Conservation (phyloP, 2,797 vertebrate genomes). For the Okamejei kenojei region DNA sequence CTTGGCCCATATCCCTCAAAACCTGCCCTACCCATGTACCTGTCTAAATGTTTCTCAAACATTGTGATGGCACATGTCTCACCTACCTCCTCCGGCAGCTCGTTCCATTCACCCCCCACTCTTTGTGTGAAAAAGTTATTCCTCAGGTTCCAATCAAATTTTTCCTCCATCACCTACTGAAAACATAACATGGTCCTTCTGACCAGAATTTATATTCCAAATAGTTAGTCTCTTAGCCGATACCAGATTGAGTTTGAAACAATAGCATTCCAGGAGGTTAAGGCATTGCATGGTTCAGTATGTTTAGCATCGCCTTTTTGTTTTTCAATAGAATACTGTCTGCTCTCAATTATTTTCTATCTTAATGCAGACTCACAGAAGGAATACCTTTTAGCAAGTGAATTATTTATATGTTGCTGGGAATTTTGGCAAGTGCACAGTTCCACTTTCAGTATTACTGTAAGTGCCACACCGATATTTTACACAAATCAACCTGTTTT, state of each 20-base stretch:
- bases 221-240: not conserved
- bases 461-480: conserved; percentile 36
- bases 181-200: not conserved
- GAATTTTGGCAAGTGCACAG: conserved; percentile 30
- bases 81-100: too few relatives aligned
- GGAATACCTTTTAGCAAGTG: conserved; percentile 35
- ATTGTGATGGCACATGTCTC: too few relatives aligned
- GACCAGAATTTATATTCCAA: not conserved
- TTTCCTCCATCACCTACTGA: too few relatives aligned
- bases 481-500: conserved; percentile 14
- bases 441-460: conserved; percentile 33
- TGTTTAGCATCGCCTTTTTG: not conserved
- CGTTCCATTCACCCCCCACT: too few relatives aligned
- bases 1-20: too few relatives aligned
- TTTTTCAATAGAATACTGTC: conserved; percentile 15
- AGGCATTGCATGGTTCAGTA: not conserved
- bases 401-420: conserved; percentile 37
- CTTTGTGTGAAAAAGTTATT: too few relatives aligned
- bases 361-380: conserved; percentile 27
- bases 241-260: not conserved
- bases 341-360: conserved; percentile 33
- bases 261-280: not conserved
- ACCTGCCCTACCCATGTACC: too few relatives aligned
- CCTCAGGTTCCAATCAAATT: too few relatives aligned
- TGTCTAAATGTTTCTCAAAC: too few relatives aligned